A percentile compares a stretch with the other conserved stretches of the same genome.
These are phyloP conservation scores for Allophyes oxyacanthae DNA, from an alignment of 2,888 invertebrate species.

Conservation along the genomic window DNA sequence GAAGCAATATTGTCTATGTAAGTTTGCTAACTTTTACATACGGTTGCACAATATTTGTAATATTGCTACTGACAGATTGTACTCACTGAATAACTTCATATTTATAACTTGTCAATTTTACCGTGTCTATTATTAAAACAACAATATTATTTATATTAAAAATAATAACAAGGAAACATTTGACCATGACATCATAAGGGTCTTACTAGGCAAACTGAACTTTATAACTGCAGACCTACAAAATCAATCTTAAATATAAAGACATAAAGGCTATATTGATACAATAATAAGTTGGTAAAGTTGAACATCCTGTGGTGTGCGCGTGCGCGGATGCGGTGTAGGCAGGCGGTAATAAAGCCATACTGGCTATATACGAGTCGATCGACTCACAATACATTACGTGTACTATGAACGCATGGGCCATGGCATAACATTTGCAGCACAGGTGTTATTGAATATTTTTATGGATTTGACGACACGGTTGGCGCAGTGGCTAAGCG, in stretches of 20 bases:
- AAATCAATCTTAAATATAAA: conserved; percentile 31
- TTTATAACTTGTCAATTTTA: background rate
- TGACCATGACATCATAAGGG: conserved; percentile 65
- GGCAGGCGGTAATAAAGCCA: conserved; percentile 63
- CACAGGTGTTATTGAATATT: background rate
- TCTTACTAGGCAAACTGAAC: conserved; percentile 12
- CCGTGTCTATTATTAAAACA: background rate
- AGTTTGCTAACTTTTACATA: too few relatives aligned
- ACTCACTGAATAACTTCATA: background rate
- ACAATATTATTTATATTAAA: conserved; percentile 24
- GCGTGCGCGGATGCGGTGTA: conserved; percentile 82
- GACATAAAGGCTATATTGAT: conserved; percentile 29
- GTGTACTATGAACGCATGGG: background rate
- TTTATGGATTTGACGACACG: too few relatives aligned
- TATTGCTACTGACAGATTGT: background rate
- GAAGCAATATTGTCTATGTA: too few relatives aligned
- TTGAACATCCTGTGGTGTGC: conserved; percentile 77
- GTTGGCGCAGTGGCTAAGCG: too few relatives aligned
- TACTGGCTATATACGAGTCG: conserved; percentile 39
- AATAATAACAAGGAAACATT: conserved; percentile 64
- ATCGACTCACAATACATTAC: conserved; percentile 58
- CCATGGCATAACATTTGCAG: background rate
- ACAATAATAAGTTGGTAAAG: conserved; percentile 40
- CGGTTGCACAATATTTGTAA: too few relatives aligned
- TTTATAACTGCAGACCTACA: background rate